Evolutionary conservation across 2,888 invertebrate species (phyloP), one percentile per base, ranked within the genome.

Genomic region (Argyresthia albistria): DNA sequence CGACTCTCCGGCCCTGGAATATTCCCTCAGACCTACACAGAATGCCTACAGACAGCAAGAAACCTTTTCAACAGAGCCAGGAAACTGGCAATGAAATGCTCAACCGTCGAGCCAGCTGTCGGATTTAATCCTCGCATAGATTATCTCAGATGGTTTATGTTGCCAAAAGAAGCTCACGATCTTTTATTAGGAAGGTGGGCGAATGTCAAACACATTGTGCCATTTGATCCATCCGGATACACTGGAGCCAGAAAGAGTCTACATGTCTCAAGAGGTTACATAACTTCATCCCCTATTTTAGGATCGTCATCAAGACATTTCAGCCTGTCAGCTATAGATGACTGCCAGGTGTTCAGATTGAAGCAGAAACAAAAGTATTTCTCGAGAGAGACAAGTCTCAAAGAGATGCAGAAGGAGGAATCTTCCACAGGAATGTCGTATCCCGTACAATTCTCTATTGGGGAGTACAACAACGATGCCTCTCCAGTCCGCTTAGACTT

Each of bases 131-230:
- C 89, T 11, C 88, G 91, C 47, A 90, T 92, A 46, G 91, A 93
- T 59, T 88, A 90, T 52, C 80, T 96, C 11, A 89, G 96, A 56
- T 97, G 97, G 97, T 97, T 96, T 77, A 92, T 97, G 90, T 76
- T 97, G 51, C 96, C 96, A 0, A 93, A 93, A 67, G 97, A 97
- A 83, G 96, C 96, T 0, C 93, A 94, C 65, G 91, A 92, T 59
- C 88, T 94, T 39, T 77, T 94, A 1, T 82, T 93, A 1, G 93
- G 93, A 15, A 90, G 91, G 63, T 93, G 93, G 43, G 92, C 90
- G 53, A 93, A 93, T 65, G 93, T 94, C 8, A 93, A 93, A 76
- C 93, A 93, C 55, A 90, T 90, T 59, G 92, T 93, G 59, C 94
- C 94, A 54, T 94, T 94, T 67, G 91, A 92, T 69, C 94, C 94